These are phyloP conservation scores for Cinclus mexicanus DNA, from an alignment of 2,113 vertebrate genomes.

Conservation along the genomic window DNA sequence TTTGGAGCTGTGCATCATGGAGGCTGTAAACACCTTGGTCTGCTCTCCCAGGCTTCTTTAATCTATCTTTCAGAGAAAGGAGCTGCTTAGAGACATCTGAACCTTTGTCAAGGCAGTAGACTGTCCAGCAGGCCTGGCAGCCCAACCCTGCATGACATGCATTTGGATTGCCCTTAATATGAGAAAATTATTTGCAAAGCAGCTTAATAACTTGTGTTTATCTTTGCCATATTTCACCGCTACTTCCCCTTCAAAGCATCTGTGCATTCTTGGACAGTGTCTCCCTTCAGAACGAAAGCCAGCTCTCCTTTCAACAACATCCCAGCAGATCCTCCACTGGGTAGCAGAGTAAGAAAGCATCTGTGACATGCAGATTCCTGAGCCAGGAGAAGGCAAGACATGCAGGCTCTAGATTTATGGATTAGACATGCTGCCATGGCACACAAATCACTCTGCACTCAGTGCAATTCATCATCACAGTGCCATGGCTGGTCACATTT, in stretches of 20 bases:
- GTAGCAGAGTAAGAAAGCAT: background rate
- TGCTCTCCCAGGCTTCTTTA: background rate
- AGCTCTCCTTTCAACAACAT: background rate
- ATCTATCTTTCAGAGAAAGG: background rate
- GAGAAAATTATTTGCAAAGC: background rate
- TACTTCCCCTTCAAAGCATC: background rate
- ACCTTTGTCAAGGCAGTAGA: background rate
- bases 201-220: background rate
- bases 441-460: slow-evolving; percentile 13
- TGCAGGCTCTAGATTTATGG: slow-evolving; percentile 50
- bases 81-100: background rate
- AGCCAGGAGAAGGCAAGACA: slow-evolving; percentile 21
- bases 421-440: background rate
- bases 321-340: background rate
- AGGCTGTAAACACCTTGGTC: background rate
- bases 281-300: background rate
- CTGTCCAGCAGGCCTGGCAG: background rate
- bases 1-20: background rate
- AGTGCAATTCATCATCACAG: slow-evolving; percentile 12
- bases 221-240: background rate
- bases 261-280: background rate
- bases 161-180: background rate
- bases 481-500: background rate
- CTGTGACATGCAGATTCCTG: background rate
- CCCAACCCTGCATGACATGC: background rate